Base-by-base conservation (phyloP, 2,797 vertebrate species). In the Sebastes steindachneri region DNA sequence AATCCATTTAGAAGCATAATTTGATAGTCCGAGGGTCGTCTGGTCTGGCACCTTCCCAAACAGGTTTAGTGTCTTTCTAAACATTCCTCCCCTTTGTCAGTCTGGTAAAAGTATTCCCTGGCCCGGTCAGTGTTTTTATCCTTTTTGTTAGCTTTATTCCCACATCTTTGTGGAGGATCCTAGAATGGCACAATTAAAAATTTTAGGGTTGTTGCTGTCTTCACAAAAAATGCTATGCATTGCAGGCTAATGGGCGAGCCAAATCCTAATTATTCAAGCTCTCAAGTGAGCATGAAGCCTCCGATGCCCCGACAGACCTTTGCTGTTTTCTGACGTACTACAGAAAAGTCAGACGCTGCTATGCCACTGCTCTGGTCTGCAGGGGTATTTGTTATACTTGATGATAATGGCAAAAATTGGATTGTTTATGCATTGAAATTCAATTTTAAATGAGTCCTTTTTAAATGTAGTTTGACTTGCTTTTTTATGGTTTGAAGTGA, bases 311-410 rank as follows among this genome's bases (percentile, higher is more conserved):
- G 87, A 82, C 87, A 94, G 96, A 95, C 95, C 92, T 89, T 94
- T 94, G 95, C 94, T 88, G 92, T 95, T 96, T 96, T 96, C 96
- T 96, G 96, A 94, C 88, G 94, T 96, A 89, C 88, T 96, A 96
- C 95, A 97, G 95, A 96, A 95, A 96, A 96, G 95, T 96, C 95
- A 95, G 95, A 95, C 90, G 95, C 96, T 96, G 95, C 95, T 95
- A 93, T 92, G 86, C 89, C 91, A 85, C 93, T 93, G 95, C 92
- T 92, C 93, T 92, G 95, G 95, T 96, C 96, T 97, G 95, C 94
- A 94, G 95, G 90, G 95, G 91, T 83, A 41, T 94, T 91, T 71
- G 88, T 93, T 94, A 84, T 96, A 96, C 95, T 96, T 94, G 95
- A 80, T 94, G 95, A 80, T 53, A 83, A 88, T 48, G 87, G 85